phyloP scores from a whole-genome alignment of 2,113 vertebrate species.

The Nettapus auritus region DNA sequence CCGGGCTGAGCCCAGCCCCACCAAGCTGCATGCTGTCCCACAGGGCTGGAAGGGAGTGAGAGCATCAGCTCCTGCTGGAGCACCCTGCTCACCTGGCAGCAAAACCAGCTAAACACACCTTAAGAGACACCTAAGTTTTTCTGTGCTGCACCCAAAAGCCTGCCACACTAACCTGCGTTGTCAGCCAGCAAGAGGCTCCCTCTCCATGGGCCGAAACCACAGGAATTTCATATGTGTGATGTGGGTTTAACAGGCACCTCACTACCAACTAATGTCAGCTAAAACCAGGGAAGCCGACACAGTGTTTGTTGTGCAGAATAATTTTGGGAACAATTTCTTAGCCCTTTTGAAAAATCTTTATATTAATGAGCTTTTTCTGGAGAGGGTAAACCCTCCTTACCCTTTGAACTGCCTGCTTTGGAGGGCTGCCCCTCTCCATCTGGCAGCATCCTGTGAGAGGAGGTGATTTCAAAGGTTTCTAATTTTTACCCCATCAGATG shows the following conservation, averaged over 20 bases:
- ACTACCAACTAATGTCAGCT: background rate
- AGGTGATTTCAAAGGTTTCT: background rate
- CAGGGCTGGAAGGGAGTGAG: background rate
- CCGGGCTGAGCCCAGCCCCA: background rate
- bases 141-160: background rate
- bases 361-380: background rate
- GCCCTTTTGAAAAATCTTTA: background rate
- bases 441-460: background rate
- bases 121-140: background rate
- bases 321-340: background rate
- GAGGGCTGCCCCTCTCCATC: background rate
- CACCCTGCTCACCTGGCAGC: background rate
- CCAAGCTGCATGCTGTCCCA: accelerated
- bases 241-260: background rate
- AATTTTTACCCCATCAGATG: background rate
- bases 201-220: background rate
- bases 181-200: background rate
- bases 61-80: background rate
- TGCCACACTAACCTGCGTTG: background rate
- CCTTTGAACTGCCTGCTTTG: background rate
- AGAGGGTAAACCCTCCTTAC: background rate
- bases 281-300: background rate
- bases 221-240: background rate
- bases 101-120: background rate
- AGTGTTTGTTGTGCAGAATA: background rate